Evolutionary conservation across 2,113 vertebrate species (phyloP).

Genomic region (Notothenia coriiceps): DNA sequence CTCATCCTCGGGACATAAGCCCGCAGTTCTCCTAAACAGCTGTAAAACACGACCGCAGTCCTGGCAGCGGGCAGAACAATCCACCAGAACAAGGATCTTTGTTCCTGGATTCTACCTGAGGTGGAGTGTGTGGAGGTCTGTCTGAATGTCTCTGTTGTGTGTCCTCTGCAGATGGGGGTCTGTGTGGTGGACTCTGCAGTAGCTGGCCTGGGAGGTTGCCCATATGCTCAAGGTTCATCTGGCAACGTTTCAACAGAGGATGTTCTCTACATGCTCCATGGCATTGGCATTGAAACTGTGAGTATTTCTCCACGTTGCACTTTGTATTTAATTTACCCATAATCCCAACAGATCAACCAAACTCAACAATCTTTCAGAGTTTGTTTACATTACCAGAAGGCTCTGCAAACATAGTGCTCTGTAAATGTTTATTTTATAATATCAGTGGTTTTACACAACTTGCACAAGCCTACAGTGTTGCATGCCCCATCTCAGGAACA

Average conservation of each 20-base stretch:
- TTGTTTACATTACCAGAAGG: conserved; percentile 56
- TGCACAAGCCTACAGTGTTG: conserved; percentile 21
- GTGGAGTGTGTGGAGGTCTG: conserved; percentile 22
- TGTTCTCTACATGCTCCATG: conserved; percentile 94
- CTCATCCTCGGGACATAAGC: conserved; percentile 66
- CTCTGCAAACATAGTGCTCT: conserved; percentile 61
- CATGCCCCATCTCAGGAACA: conserved; percentile 11
- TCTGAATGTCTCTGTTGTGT: conserved; percentile 67
- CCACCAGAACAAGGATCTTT: conserved; percentile 74
- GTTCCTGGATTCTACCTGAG: conserved; percentile 64
- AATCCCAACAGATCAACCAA: conserved; percentile 36
- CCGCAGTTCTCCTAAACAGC: conserved; percentile 66
- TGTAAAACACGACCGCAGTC: conserved; percentile 70
- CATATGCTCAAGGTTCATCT: conserved; percentile 93
- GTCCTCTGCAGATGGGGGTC: conserved; percentile 93
- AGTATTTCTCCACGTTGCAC: conserved; percentile 69
- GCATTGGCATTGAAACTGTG: conserved; percentile 94
- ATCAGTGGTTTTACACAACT: conserved; percentile 58
- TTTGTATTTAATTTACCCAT: conserved; percentile 39
- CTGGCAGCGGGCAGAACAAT: conserved; percentile 62
- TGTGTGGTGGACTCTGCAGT: conserved; percentile 93
- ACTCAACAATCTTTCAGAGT: conserved; percentile 27
- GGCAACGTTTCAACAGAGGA: conserved; percentile 97
- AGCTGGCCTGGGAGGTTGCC: conserved; percentile 94
- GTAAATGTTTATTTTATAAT: conserved; percentile 65